Evolutionary conservation across 2,113 vertebrate genomes (phyloP).

Genomic region (Centropus bengalensis): DNA sequence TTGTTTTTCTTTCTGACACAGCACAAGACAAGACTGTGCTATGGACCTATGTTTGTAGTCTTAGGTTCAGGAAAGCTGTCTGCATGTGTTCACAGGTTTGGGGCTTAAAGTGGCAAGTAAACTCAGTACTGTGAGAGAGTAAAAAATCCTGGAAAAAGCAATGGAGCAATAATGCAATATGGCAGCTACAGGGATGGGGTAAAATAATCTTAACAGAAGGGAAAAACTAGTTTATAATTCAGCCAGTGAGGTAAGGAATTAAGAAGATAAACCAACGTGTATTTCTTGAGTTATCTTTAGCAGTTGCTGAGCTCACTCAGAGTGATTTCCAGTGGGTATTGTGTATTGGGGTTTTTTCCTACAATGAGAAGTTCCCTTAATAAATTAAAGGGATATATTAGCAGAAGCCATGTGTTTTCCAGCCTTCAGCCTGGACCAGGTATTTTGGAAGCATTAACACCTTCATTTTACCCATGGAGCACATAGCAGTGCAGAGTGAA

Average conservation of each 20-base stretch:
- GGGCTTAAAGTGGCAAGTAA: background rate
- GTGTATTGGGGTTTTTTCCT: background rate
- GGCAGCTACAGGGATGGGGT: background rate
- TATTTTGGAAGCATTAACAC: fast-evolving
- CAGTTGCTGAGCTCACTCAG: background rate
- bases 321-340: background rate
- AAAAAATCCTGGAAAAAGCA: background rate
- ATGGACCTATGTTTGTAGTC: background rate
- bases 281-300: background rate
- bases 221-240: background rate
- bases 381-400: background rate
- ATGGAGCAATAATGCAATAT: background rate
- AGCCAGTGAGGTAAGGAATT: background rate
- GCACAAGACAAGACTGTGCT: background rate
- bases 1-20: background rate
- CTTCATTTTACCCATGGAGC: background rate
- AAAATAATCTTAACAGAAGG: background rate
- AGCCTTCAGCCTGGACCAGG: background rate
- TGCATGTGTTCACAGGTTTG: background rate
- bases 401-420: background rate
- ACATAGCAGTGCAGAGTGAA: fast-evolving
- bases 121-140: background rate
- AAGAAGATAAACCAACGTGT: background rate
- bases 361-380: background rate
- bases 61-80: background rate